phyloP scores from a whole-genome alignment of 2,888 invertebrate species.

The Eupeodes latifasciatus region DNA sequence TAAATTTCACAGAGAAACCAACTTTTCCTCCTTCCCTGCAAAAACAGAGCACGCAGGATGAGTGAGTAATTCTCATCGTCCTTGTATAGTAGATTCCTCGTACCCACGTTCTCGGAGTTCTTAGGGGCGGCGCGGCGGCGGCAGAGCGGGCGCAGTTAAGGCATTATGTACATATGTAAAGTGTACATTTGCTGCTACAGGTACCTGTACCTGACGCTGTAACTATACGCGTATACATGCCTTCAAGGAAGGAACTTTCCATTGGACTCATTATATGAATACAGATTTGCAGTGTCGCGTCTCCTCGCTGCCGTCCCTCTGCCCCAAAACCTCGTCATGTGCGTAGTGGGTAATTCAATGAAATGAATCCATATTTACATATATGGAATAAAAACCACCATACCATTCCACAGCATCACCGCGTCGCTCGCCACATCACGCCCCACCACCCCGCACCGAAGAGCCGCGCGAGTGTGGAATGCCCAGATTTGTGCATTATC shows the following conservation, averaged over 20 bases:
- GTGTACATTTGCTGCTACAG: neutral
- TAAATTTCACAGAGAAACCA: constrained; percentile 65
- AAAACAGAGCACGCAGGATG: constrained; percentile 43
- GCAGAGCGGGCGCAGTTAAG: neutral
- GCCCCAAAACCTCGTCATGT: constrained; percentile 9
- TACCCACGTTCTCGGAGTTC: neutral
- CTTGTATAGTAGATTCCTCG: constrained; percentile 11
- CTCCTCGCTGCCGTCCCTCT: constrained; percentile 8
- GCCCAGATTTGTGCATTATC: constrained; percentile 57
- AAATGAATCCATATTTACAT: constrained; percentile 33
- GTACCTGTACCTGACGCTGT: neutral
- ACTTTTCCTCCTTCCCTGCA: constrained; percentile 54
- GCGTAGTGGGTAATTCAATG: constrained; percentile 61
- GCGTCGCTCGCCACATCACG: neutral
- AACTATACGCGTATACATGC: neutral
- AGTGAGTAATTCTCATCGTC: constrained; percentile 44
- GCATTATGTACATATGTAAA: neutral
- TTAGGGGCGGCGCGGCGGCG: neutral
- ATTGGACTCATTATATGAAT: constrained; percentile 51
- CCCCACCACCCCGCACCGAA: neutral
- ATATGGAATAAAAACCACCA: neutral
- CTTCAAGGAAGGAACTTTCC: constrained; percentile 54
- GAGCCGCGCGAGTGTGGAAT: neutral
- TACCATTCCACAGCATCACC: neutral
- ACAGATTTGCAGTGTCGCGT: constrained; percentile 28